Evolutionary conservation across 2,888 invertebrate genomes (phyloP).

Genomic region (Tinea trinotella): DNA sequence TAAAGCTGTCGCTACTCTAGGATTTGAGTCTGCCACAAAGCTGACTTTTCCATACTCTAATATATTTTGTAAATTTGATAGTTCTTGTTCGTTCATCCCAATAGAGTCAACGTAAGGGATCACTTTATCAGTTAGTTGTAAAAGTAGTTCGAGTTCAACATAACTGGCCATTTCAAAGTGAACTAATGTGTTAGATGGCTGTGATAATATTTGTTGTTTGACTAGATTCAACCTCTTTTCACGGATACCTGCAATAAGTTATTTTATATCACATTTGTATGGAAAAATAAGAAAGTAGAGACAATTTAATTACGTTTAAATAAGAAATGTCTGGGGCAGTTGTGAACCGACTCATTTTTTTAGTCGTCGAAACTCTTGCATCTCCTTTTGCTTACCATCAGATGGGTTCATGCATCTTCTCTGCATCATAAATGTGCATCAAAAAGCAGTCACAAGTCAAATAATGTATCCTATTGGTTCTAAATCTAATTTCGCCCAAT

Average conservation of each 20-base stretch:
- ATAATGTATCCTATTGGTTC: too few relatives aligned
- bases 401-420: too few relatives aligned
- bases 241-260: slow-evolving; percentile 72
- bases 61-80: slow-evolving; percentile 82
- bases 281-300: too few relatives aligned
- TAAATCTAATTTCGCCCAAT: too few relatives aligned
- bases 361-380: too few relatives aligned
- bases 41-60: slow-evolving; percentile 79
- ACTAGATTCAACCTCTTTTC: slow-evolving; percentile 76
- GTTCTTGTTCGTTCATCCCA: slow-evolving; percentile 92
- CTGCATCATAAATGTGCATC: too few relatives aligned
- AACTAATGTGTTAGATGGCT: slow-evolving; percentile 73
- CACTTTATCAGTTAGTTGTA: slow-evolving; percentile 76
- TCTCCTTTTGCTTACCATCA: too few relatives aligned
- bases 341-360: too few relatives aligned
- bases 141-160: slow-evolving; percentile 78
- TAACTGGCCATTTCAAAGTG: slow-evolving; percentile 93
- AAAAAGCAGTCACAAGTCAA: too few relatives aligned
- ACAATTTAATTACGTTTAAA: too few relatives aligned
- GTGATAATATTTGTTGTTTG: slow-evolving; percentile 75
- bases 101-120: slow-evolving; percentile 84
- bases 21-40: slow-evolving; percentile 83
- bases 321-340: too few relatives aligned
- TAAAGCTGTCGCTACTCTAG: slow-evolving; percentile 82
- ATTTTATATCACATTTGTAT: too few relatives aligned